Evolutionary conservation across 2,888 invertebrate species (phyloP), one percentile per base, ranked within the genome.

Genomic region (Physocephala rufipes): DNA sequence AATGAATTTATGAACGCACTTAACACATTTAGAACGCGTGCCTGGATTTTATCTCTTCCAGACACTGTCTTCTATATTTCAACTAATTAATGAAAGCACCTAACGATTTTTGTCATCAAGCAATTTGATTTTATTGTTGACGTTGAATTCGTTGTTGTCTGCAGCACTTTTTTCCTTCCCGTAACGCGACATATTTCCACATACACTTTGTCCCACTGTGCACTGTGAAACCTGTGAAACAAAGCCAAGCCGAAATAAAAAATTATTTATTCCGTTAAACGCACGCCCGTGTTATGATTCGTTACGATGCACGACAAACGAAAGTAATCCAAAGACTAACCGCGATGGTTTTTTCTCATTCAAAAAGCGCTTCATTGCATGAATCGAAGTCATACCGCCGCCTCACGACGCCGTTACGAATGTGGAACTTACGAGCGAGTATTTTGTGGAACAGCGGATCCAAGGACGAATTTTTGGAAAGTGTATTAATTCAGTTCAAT

Each of bases 261-360:
- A 36, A 36, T 7, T 4, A 4, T 9, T 36, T 36, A 9, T 9
- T 36, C 59, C 67, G 58, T 67, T 43, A 58, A n/a, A 43, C 16
- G 28, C 58, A 72, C 67, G 73, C 67, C 66, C 53, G 51, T 64
- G 47, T 77, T 53, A 73, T 59, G 36, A 4, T 4, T 74, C 67
- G 58, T 55, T 58, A 62, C 75, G 74, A 76, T 79, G 76, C 80
- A 80, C 80, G 79, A 78, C 81, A 79, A 79, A 79, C 83, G 82
- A 83, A 80, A 78, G 80, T 76, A 80, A 81, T 79, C 81, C 82
- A 82, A 81, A 82, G 83, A 83, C 82, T 83, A 79, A 83, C 15
- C 26, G 24, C 51, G 43, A n/a, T n/a, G n/a, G n/a, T n/a, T 28
- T 65, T 47, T 16, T 28, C 65, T 51, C 65, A 36, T 30, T 43